phyloP scores from a whole-genome alignment of 1,140 invertebrate species.

The Pissodes strobi region DNA sequence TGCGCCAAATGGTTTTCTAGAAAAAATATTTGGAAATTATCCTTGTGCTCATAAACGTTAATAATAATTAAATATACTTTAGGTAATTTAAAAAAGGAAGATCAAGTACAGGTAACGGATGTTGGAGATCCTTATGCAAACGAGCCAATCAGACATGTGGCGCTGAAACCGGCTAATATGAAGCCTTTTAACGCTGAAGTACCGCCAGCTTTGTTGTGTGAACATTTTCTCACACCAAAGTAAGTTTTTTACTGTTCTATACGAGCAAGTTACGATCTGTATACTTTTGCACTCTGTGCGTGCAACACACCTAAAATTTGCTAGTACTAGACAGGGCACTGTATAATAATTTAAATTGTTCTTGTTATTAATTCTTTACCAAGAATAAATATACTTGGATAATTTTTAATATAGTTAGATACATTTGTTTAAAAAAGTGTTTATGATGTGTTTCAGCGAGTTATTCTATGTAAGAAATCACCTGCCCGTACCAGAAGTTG shows the following conservation, averaged over 20 bases:
- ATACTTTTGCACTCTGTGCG: too few relatives aligned
- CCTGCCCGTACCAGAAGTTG: conserved; percentile 87
- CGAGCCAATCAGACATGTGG: conserved; percentile 82
- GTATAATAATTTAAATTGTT: too few relatives aligned
- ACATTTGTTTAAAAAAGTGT: background rate
- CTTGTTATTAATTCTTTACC: too few relatives aligned
- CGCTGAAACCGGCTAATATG: conserved; percentile 73
- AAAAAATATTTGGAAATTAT: conserved; percentile 3
- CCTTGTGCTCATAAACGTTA: background rate
- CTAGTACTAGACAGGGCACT: too few relatives aligned
- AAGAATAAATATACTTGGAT: too few relatives aligned
- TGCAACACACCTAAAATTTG: too few relatives aligned
- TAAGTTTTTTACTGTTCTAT: too few relatives aligned
- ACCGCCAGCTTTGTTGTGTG: conserved; percentile 72
- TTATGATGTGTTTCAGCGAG: conserved; percentile 78
- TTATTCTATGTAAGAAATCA: conserved; percentile 98
- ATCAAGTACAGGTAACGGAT: conserved; percentile 58
- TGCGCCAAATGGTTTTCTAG: background rate
- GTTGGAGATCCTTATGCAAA: conserved; percentile 79
- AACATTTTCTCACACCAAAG: conserved; percentile 88
- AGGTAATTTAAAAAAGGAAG: conserved; percentile 69
- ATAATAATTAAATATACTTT: conserved; percentile 25
- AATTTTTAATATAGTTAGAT: too few relatives aligned
- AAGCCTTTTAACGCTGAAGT: conserved; percentile 97
- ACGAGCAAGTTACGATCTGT: too few relatives aligned